Evolutionary conservation across 2,797 vertebrate species (phyloP), one percentile per base, ranked within the genome.

Genomic region (Poliocrania exsul): DNA sequence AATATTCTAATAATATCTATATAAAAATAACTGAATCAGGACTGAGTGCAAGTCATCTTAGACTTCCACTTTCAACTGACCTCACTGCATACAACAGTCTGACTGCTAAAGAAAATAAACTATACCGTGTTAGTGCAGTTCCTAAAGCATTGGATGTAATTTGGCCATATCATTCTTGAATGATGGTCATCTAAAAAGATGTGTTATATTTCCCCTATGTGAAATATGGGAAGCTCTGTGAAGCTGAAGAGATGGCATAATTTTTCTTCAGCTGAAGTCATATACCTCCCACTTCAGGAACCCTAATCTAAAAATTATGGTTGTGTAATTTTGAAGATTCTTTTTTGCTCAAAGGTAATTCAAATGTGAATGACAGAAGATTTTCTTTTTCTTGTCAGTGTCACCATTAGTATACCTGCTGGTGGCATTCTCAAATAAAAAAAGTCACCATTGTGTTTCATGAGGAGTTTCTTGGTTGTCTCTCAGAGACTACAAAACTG

Each of bases 161-260:
- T 75, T 33, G 80, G 13, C 37, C 31, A n/a, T 4, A 13, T 69
- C 5, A 9, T 62, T 71, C 10, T 60, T 79, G 23, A 17, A 35
- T 51, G 29, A 53, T 40, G n/a, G 11, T 49, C 2, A 33, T 70
- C 20, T 71, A 38, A 44, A 78, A 58, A 46, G 31, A 6, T 56
- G 40, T 47, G 9, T 53, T 11, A 1, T 47, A 60, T 64, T 86
- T 86, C 5, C 5, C 16, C 13, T 16, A 17, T 73, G 70, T 33
- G 11, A 51, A 85, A 54, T 29, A 62, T 29, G 37, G 20, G 18
- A 33, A 62, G 13, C 5, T 71, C 17, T 47, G 14, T 67, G 58
- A 78, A 71, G 29, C 38, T 74, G 44, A 60, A 85, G 12, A 74
- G 21, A 33, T 0, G 16, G 49, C 2, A 5, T 0, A 1, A 14